These are phyloP conservation scores for Phocoena sinus DNA, from an alignment of 2,113 vertebrate genomes.

Conservation along the genomic window DNA sequence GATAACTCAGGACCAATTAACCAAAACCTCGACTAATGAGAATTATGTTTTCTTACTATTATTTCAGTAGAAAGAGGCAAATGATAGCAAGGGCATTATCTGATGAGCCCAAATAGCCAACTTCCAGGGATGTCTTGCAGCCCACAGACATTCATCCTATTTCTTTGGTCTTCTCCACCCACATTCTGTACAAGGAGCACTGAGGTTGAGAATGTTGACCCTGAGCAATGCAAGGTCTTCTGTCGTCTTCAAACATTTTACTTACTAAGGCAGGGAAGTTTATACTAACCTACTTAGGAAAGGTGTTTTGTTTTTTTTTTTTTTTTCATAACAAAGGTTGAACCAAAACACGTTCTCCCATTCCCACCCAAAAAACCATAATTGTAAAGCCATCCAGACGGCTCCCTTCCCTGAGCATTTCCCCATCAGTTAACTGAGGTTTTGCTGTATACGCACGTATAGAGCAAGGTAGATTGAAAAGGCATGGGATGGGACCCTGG, in stretches of 20 bases:
- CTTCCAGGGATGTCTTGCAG: not conserved
- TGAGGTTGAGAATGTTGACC: conserved; percentile 45
- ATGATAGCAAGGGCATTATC: not conserved
- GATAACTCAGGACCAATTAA: conserved; percentile 36
- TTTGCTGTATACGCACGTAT: not conserved
- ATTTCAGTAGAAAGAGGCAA: conserved; percentile 44
- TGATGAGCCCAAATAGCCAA: not conserved
- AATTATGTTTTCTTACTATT: conserved; percentile 13
- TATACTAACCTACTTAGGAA: conserved; percentile 42
- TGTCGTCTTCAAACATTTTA: not conserved
- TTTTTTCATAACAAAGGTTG: not conserved
- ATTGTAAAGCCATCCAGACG: not conserved
- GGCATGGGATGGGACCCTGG: not conserved
- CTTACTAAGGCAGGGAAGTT: conserved; percentile 58
- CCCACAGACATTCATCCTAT: not conserved
- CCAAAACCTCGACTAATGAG: not conserved
- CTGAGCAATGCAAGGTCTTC: conserved; percentile 50
- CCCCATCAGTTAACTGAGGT: conserved; percentile 35
- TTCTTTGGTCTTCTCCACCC: conserved; percentile 50
- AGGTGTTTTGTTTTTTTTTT: not conserved
- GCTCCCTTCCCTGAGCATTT: conserved; percentile 59
- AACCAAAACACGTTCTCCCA: not conserved
- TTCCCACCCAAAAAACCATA: not conserved
- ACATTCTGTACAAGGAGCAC: not conserved
- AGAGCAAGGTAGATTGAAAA: conserved; percentile 29